A percentile compares a stretch with the other conserved stretches of the same genome.
These are phyloP conservation scores for Melopsittacus undulatus DNA, from an alignment of 2,797 vertebrate species.

Conservation along the genomic window DNA sequence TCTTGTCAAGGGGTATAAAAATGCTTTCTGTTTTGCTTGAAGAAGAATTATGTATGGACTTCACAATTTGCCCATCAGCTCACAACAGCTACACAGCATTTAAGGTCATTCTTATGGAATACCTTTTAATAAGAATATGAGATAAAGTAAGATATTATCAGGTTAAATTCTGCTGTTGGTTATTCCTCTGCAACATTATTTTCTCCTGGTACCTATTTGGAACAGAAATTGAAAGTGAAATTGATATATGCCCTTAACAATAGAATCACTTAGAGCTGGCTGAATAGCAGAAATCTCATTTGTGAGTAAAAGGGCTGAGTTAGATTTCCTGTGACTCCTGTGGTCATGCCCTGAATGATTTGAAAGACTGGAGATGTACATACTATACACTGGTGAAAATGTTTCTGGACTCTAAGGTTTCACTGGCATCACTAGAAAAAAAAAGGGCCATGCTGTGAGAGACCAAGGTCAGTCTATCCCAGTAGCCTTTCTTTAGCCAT, in stretches of 20 bases:
- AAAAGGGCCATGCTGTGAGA: not conserved
- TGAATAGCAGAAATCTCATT: constrained; percentile 35
- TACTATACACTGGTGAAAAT: not conserved
- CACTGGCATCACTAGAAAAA: not conserved
- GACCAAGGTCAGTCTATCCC: not conserved
- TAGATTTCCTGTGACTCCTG: constrained; percentile 7
- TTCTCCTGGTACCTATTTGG: constrained; percentile 6
- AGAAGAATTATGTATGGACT: not conserved
- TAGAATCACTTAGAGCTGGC: not conserved
- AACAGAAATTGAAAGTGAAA: constrained; percentile 34
- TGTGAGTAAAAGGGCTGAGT: constrained; percentile 19
- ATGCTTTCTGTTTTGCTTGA: constrained; percentile 6
- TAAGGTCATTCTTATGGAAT: constrained; percentile 1
- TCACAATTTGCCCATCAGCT: not conserved
- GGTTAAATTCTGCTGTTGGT: constrained; percentile 6
- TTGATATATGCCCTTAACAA: constrained; percentile 24
- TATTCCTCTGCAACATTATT: constrained; percentile 6
- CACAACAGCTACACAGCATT: not conserved
- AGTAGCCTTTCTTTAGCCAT: not conserved
- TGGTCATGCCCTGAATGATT: not conserved
- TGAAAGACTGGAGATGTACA: not conserved
- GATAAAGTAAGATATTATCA: constrained; percentile 3
- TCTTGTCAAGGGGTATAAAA: constrained; percentile 22
- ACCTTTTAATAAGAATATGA: not conserved
- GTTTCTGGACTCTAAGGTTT: not conserved